These are phyloP conservation scores for Leucania comma DNA, from an alignment of 2,888 invertebrate species.

Conservation along the genomic window DNA sequence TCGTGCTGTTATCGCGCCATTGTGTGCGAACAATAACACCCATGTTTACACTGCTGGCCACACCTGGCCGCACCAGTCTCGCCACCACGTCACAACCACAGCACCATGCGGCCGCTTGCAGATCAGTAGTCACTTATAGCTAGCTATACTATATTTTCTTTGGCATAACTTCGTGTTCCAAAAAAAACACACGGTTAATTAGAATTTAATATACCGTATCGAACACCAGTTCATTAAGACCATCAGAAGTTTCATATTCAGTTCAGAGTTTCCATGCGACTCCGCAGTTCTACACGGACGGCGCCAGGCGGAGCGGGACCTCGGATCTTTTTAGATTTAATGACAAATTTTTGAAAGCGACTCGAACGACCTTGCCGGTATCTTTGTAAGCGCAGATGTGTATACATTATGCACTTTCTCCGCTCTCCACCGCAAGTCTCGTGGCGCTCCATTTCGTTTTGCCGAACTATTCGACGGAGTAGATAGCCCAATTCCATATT, in stretches of 20 bases:
- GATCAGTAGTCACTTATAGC: not conserved
- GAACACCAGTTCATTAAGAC: not conserved
- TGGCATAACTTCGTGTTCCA: not conserved
- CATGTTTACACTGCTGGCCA: slow-evolving; percentile 61
- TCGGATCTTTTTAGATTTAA: slow-evolving; percentile 38
- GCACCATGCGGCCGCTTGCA: not conserved
- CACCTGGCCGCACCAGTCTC: slow-evolving; percentile 55
- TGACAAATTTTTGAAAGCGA: slow-evolving; percentile 65
- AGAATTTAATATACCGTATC: not conserved
- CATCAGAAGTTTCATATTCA: not conserved
- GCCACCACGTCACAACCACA: not conserved
- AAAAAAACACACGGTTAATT: not conserved
- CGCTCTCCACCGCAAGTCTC: slow-evolving; percentile 29
- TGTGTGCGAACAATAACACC: slow-evolving; percentile 67
- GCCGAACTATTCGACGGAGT: slow-evolving; percentile 28
- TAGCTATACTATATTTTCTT: not conserved
- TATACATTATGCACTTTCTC: slow-evolving; percentile 62
- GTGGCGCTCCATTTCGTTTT: slow-evolving; percentile 52
- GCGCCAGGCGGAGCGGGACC: not conserved
- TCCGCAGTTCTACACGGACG: not conserved
- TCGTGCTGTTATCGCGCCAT: slow-evolving; percentile 69
- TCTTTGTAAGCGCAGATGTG: slow-evolving; percentile 58
- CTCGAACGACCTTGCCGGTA: slow-evolving; percentile 64
- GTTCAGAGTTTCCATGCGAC: not conserved
- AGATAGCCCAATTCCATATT: slow-evolving; percentile 13